Conservation (phyloP, 2,888 invertebrate genomes). For the Parnassius smintheus region DNA sequence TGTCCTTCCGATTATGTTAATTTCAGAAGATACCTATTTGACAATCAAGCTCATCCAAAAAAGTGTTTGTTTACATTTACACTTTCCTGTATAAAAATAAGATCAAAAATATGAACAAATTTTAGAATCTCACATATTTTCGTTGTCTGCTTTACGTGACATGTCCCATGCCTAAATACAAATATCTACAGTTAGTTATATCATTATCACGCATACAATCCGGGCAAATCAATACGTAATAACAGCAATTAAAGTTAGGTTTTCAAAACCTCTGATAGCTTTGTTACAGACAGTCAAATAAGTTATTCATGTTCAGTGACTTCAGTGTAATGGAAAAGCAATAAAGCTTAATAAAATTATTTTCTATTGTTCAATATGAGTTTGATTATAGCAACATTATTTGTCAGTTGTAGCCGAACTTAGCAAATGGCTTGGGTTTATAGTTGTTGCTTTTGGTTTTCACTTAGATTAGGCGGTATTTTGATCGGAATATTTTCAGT, state of each 20-base stretch:
- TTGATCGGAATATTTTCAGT: conserved; percentile 62
- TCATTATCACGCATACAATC: conserved; percentile 5
- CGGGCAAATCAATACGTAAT: conserved; percentile 8
- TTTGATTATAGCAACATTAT: not conserved
- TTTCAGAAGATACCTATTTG: too few relatives aligned
- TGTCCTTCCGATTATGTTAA: too few relatives aligned
- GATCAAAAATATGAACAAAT: too few relatives aligned
- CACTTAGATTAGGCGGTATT: conserved; percentile 67
- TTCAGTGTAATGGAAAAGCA: not conserved
- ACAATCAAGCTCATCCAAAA: too few relatives aligned
- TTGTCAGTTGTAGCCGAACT: not conserved
- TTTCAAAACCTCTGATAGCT: conserved; percentile 6
- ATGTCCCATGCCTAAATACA: too few relatives aligned
- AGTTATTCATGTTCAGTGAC: not conserved
- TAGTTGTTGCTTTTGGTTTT: conserved; percentile 76
- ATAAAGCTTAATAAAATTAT: not conserved
- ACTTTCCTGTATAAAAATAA: too few relatives aligned
- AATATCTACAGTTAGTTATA: too few relatives aligned
- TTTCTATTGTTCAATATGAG: not conserved
- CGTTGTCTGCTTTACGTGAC: too few relatives aligned
- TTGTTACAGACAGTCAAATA: not conserved
- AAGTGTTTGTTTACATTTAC: too few relatives aligned
- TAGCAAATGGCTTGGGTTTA: conserved; percentile 65
- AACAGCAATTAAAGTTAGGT: conserved; percentile 1
- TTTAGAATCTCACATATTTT: too few relatives aligned